Base-by-base conservation (phyloP, 2,113 vertebrate species). In the Gallinago paraguaiae region DNA sequence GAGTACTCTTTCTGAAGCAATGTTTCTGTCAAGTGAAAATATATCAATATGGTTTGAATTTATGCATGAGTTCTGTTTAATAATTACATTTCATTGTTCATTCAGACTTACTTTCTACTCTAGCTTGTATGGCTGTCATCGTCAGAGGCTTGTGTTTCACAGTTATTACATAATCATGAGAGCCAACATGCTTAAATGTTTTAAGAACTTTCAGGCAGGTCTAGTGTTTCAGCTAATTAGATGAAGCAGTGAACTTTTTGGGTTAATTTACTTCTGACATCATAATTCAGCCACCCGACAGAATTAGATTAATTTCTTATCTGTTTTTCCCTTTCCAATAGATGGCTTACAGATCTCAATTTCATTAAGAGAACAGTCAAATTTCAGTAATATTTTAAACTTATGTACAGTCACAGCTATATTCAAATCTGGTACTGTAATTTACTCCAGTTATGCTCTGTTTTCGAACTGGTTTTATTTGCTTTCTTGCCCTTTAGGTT, bases 161-260 rank as follows among this genome's bases (percentile, higher is more conserved):
- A 83, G 23, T 90, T 96, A 82, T 48, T 90, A 31, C 51, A 75
- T 93, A 82, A 80, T 88, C 30, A 46, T 16, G 51, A 86, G 27
- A 84, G 33, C 37, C 76, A 88, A 67, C 88, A 61, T 77, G 53
- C 65, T 91, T 85, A 65, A 25, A 41, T 61, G 67, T 75, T 88
- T 70, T 67, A 92, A 88, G 86, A 95, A 94, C 92, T 94, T 96
- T 74, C 90, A 83, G 71, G 80, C 92, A 92, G 82, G 75, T 94
- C 85, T 96, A 95, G 54, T 80, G 80, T 96, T 93, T 93, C 95
- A 88, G 43, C 43, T 94, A 94, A 94, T 86, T 83, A 83, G 93
- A 92, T 95, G 82, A 92, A 90, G 57, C 69, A 68, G 63, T 93
- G 82, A 90, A 80, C 60, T 95, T 90, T 86, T 78, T 51, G 60